phyloP scores from a whole-genome alignment of 2,797 vertebrate genomes.

The Tangara arthus region DNA sequence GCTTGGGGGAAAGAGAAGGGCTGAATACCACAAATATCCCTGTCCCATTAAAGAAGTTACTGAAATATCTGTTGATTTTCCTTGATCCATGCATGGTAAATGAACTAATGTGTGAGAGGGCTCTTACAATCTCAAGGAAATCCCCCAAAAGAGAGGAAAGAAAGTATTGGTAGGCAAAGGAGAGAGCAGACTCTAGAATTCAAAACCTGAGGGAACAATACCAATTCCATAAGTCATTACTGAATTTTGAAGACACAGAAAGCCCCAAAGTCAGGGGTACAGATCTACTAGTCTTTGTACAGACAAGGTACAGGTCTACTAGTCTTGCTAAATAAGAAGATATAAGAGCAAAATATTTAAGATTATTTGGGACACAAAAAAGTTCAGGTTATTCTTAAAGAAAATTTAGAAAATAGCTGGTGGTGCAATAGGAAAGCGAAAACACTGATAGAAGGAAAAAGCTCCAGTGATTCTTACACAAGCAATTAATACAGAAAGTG shows the following conservation, averaged over 20 bases:
- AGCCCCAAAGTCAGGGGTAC: not conserved
- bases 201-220: not conserved
- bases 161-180: not conserved
- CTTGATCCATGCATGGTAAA: not conserved
- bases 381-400: not conserved
- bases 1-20: not conserved
- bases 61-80: not conserved
- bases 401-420: not conserved
- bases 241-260: not conserved
- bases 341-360: not conserved
- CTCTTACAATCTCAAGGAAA: not conserved
- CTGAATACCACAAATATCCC: not conserved
- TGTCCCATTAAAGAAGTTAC: not conserved
- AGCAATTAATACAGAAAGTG: not conserved
- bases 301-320: too few relatives aligned
- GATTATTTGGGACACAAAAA: not conserved
- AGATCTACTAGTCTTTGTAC: not conserved
- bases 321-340: not conserved
- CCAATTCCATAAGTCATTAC: not conserved
- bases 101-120: not conserved
- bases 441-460: not conserved
- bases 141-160: not conserved
- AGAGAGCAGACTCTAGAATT: not conserved
- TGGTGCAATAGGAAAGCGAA: not conserved
- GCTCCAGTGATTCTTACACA: not conserved